Percentiles rank a stretch among this genome's conserved stretches.
Evolutionary conservation across 1,140 invertebrate species (phyloP).

Genomic region (Trachymyrmex cornetzi): DNA sequence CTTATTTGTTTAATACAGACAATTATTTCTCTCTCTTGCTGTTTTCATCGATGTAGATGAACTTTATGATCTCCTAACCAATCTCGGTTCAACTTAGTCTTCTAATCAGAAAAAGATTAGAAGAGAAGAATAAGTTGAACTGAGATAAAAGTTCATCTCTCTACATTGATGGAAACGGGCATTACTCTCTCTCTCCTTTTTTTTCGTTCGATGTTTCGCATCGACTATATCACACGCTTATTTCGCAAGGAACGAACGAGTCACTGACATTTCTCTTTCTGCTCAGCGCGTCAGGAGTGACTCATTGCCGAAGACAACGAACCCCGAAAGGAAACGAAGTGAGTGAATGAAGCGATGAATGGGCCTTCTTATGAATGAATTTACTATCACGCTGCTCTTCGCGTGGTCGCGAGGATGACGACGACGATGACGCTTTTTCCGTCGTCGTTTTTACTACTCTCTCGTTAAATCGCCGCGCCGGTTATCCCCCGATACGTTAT

Average conservation of each 20-base stretch:
- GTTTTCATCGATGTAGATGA: too few species aligned
- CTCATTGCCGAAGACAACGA: constrained; percentile 78
- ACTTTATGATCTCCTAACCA: too few species aligned
- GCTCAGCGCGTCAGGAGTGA: constrained; percentile 65
- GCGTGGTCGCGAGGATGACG: constrained; percentile 14
- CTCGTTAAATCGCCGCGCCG: constrained; percentile 6
- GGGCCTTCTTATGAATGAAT: constrained; percentile 76
- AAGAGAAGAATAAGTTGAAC: too few species aligned
- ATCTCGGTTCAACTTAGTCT: too few species aligned
- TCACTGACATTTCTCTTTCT: constrained; percentile 74
- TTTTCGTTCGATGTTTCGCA: background rate
- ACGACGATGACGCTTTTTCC: background rate
- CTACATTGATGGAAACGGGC: too few species aligned
- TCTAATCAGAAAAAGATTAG: too few species aligned
- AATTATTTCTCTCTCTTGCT: background rate
- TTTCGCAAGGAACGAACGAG: constrained; percentile 65
- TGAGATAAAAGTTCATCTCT: too few species aligned
- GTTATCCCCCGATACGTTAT: background rate
- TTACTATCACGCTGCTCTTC: constrained; percentile 66
- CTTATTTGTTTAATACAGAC: background rate
- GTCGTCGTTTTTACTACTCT: constrained; percentile 20
- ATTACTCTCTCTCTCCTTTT: background rate
- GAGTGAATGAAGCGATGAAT: constrained; percentile 77
- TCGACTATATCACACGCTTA: constrained; percentile 13
- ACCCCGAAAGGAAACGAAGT: constrained; percentile 77